Evolutionary conservation across 1,140 invertebrate species (phyloP).

Genomic region (Chironomus tepperi): DNA sequence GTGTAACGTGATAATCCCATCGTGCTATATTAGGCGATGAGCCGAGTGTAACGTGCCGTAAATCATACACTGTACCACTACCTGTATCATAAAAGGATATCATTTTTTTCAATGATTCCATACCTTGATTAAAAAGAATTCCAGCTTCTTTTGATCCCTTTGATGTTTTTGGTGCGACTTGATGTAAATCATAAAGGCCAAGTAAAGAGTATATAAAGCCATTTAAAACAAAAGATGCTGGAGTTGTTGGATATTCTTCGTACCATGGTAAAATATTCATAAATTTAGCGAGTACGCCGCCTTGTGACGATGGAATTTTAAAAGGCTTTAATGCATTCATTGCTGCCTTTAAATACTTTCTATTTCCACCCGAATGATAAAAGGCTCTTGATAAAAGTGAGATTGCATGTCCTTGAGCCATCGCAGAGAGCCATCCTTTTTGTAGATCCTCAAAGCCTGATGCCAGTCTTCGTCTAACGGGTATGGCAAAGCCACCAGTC

Average conservation of each 20-base stretch:
- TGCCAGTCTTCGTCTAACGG: slow-evolving; percentile 67
- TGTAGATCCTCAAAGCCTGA: slow-evolving; percentile 66
- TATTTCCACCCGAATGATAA: slow-evolving; percentile 65
- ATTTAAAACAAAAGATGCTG: slow-evolving; percentile 92
- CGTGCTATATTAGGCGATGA: slow-evolving; percentile 83
- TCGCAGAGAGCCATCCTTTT: slow-evolving; percentile 92
- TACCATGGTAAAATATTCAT: slow-evolving; percentile 71
- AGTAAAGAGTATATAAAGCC: slow-evolving; percentile 97
- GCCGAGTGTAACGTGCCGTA: slow-evolving; percentile 80
- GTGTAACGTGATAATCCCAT: slow-evolving; percentile 98
- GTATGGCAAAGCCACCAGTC: slow-evolving; percentile 82
- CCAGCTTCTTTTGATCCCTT: slow-evolving; percentile 56
- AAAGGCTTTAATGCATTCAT: slow-evolving; percentile 73
- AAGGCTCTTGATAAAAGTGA: slow-evolving; percentile 86
- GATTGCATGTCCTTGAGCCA: slow-evolving; percentile 96
- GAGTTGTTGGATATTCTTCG: slow-evolving; percentile 96
- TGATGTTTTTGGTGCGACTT: slow-evolving; percentile 48
- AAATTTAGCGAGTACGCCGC: slow-evolving; percentile 80
- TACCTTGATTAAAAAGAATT: slow-evolving; percentile 73
- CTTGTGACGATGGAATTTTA: slow-evolving; percentile 54
- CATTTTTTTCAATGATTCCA: slow-evolving; percentile 81
- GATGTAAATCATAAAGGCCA: slow-evolving; percentile 87
- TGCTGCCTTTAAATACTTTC: slow-evolving; percentile 71
- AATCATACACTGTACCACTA: slow-evolving; percentile 92
- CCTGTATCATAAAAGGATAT: slow-evolving; percentile 92